Evolutionary conservation across 2,113 vertebrate genomes (phyloP).

Genomic region (Vicugna pacos): DNA sequence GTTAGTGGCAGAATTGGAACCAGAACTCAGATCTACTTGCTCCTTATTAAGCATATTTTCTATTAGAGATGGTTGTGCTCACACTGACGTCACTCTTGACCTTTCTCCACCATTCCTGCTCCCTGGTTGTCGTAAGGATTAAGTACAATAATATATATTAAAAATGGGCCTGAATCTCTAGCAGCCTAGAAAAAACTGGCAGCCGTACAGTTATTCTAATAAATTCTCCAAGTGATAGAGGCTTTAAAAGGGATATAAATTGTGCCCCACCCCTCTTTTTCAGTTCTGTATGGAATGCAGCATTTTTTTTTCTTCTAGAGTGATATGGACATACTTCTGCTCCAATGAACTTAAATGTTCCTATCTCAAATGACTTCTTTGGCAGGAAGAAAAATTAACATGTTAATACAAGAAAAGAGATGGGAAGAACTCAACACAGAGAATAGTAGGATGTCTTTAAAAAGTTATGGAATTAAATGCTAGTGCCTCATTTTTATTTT

Average conservation of each 20-base stretch:
- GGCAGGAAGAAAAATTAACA: constrained; percentile 56
- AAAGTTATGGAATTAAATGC: neutral
- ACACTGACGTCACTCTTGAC: neutral
- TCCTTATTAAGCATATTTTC: constrained; percentile 27
- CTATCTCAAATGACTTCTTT: constrained; percentile 51
- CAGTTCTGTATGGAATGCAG: neutral
- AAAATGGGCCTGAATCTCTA: neutral
- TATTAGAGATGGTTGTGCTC: neutral
- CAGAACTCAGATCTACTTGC: neutral
- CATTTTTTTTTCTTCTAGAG: neutral
- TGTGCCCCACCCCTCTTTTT: neutral
- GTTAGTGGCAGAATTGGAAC: constrained; percentile 2
- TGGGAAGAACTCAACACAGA: neutral
- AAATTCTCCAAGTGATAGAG: constrained; percentile 7
- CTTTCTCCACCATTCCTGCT: neutral
- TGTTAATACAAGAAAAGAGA: constrained; percentile 6
- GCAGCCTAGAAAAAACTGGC: neutral
- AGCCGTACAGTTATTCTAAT: constrained; percentile 27
- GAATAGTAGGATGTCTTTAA: neutral
- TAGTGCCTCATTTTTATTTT: neutral
- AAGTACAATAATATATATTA: neutral
- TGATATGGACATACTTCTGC: constrained; percentile 39
- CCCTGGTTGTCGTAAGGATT: neutral
- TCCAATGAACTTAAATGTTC: neutral
- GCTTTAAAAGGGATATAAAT: neutral